phyloP scores from a whole-genome alignment of 2,888 invertebrate species.

The Drosophila aldrichi region DNA sequence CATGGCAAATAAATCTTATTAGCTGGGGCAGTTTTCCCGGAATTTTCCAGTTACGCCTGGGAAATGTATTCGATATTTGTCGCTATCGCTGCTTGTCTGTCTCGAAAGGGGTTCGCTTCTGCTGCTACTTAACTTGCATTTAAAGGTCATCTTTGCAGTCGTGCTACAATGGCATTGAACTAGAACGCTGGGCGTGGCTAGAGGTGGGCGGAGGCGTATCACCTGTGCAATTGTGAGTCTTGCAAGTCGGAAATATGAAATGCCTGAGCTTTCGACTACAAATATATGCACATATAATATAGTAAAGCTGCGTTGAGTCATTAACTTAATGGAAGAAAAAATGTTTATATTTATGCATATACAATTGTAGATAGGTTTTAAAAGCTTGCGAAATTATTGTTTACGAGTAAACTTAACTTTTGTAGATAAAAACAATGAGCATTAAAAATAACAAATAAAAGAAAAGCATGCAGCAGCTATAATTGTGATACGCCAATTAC shows the following conservation, averaged over 20 bases:
- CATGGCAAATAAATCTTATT: slow-evolving; percentile 48
- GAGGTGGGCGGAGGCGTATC: slow-evolving; percentile 9
- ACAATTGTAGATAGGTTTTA: neutral
- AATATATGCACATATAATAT: slow-evolving; percentile 8
- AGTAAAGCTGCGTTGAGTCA: slow-evolving; percentile 45
- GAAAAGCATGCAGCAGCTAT: neutral
- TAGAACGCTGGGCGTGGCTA: slow-evolving; percentile 26
- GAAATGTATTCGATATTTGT: slow-evolving; percentile 44
- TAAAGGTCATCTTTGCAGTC: slow-evolving; percentile 65
- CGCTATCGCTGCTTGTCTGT: neutral
- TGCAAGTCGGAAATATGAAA: neutral
- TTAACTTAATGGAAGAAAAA: slow-evolving; percentile 12
- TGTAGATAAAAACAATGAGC: slow-evolving; percentile 23
- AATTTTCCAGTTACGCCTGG: slow-evolving; percentile 37
- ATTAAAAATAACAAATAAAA: neutral
- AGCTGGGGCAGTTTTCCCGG: slow-evolving; percentile 31
- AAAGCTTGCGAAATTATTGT: slow-evolving; percentile 17
- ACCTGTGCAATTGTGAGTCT: neutral
- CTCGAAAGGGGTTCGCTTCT: neutral
- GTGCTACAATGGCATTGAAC: slow-evolving; percentile 51
- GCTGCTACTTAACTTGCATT: slow-evolving; percentile 64
- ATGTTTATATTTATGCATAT: neutral
- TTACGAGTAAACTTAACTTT: slow-evolving; percentile 6
- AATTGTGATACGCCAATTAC: neutral
- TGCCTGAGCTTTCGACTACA: slow-evolving; percentile 14